These are phyloP conservation scores for Tonatia bakeri DNA, from an alignment of 2,113 vertebrate genomes.

Conservation along the genomic window DNA sequence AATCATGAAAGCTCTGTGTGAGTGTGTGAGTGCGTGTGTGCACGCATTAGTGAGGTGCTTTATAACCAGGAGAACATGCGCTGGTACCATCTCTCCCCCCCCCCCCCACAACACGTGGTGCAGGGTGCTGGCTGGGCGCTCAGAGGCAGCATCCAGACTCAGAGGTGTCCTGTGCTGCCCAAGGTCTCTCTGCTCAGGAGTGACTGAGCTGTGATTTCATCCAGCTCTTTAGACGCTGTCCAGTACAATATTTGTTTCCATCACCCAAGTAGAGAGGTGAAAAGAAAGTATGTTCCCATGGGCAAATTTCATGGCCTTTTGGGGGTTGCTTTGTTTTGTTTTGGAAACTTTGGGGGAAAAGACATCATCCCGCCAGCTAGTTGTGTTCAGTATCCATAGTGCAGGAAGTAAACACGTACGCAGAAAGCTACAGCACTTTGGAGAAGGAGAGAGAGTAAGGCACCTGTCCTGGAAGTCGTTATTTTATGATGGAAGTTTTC, in stretches of 20 bases:
- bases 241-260: background rate
- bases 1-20: background rate
- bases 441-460: conserved; percentile 42
- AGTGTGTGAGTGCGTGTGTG: fast-evolving
- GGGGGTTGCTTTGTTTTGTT: background rate
- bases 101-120: fast-evolving
- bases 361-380: background rate
- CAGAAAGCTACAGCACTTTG: background rate
- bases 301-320: background rate
- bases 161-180: background rate
- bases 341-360: background rate
- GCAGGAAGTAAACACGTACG: conserved; percentile 38
- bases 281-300: background rate
- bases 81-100: background rate
- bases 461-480: background rate
- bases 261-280: background rate
- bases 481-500: background rate
- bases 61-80: background rate
- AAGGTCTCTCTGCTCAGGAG: background rate
- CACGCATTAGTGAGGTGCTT: too few species aligned
- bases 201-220: background rate
- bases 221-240: background rate
- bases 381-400: conserved; percentile 41
- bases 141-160: background rate
- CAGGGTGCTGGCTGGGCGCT: background rate